Evolutionary conservation across 1,140 invertebrate genomes (phyloP).

Genomic region (Sycobia sp.): DNA sequence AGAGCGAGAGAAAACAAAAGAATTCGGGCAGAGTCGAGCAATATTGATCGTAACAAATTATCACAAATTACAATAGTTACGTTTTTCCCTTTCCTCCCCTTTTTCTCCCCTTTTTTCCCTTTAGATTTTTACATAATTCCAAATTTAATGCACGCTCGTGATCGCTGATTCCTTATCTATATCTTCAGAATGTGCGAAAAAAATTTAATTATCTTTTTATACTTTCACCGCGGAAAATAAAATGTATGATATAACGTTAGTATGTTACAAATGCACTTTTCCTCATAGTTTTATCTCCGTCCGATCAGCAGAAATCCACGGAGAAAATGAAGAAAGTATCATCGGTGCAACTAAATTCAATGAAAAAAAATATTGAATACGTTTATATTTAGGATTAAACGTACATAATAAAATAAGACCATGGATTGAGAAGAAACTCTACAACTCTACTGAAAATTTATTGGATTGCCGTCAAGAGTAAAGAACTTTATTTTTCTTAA

Average conservation of each 20-base stretch:
- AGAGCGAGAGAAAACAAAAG: too few species aligned
- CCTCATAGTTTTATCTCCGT: neutral
- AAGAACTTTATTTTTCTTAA: too few species aligned
- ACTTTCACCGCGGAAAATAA: constrained; percentile 17
- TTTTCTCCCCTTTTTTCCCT: too few species aligned
- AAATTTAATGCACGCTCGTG: neutral
- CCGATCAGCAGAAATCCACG: neutral
- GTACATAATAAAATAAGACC: neutral
- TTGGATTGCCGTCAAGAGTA: too few species aligned
- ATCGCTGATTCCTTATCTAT: neutral
- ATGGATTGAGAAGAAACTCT: too few species aligned
- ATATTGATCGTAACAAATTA: too few species aligned
- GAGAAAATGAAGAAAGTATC: constrained; percentile 20
- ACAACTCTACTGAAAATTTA: too few species aligned
- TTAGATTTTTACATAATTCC: too few species aligned
- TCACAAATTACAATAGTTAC: too few species aligned
- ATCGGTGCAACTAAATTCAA: neutral
- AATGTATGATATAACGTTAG: constrained; percentile 5
- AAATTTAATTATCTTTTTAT: constrained; percentile 1
- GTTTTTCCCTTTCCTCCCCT: too few species aligned
- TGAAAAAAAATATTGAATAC: neutral
- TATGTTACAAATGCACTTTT: neutral
- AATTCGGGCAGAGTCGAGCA: too few species aligned
- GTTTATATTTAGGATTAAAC: neutral
- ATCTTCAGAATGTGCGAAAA: neutral